A percentile compares a stretch with the other conserved stretches of the same genome.
Evolutionary conservation across 2,888 invertebrate species (phyloP).

Genomic region (Choristoneura rosaceana): DNA sequence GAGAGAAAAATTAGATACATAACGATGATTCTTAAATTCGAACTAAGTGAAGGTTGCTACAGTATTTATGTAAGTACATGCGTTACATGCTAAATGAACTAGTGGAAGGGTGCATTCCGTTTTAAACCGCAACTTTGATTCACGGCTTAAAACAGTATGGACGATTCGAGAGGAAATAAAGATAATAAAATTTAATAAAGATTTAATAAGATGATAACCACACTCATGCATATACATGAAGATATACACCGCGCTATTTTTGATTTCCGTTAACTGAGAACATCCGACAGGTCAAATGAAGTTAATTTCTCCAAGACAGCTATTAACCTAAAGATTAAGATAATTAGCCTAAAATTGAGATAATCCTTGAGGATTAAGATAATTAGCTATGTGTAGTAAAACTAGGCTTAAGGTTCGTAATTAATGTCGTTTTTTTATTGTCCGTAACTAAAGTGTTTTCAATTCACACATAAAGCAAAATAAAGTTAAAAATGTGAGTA

Average conservation of each 20-base stretch:
- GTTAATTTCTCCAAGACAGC: too few species aligned
- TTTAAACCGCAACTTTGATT: constrained; percentile 14
- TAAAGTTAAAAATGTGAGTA: too few species aligned
- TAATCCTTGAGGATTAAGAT: too few species aligned
- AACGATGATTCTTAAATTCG: constrained; percentile 10
- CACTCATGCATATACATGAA: constrained; percentile 83
- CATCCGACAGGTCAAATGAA: too few species aligned
- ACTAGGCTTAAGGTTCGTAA: too few species aligned
- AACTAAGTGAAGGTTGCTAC: constrained; percentile 50
- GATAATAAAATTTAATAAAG: constrained; percentile 43
- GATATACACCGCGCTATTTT: constrained; percentile 42
- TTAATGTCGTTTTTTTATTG: too few species aligned
- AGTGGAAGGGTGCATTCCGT: constrained; percentile 14
- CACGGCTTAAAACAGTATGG: constrained; percentile 57
- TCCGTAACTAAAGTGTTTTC: too few species aligned
- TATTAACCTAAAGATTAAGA: too few species aligned
- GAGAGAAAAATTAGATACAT: constrained; percentile 8
- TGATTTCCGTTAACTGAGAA: too few species aligned
- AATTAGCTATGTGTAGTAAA: too few species aligned
- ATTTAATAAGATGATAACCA: constrained; percentile 68
- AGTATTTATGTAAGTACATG: constrained; percentile 59
- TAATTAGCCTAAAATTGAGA: too few species aligned
- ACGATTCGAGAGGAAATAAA: constrained; percentile 48
- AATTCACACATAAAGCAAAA: too few species aligned
- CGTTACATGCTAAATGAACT: constrained; percentile 58